Evolutionary conservation across 2,113 vertebrate species (phyloP).

Genomic region (Numenius arquata): DNA sequence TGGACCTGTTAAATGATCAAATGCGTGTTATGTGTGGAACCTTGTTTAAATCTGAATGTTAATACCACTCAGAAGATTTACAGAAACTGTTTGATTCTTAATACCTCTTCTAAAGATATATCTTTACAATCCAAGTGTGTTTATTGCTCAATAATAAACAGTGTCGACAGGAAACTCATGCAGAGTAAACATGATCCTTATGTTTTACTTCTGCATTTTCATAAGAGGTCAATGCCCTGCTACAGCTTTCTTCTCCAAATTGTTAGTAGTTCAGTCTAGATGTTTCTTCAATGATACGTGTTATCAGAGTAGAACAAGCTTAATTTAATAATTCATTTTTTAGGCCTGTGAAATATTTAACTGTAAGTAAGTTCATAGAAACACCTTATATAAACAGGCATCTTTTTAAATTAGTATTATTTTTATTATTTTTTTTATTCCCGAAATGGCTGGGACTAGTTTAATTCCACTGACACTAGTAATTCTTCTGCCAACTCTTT

Average conservation of each 20-base stretch:
- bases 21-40: constrained; percentile 34
- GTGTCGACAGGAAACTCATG: constrained; percentile 68
- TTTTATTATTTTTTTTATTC: neutral
- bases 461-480: neutral
- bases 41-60: constrained; percentile 63
- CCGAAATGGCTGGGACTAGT: neutral
- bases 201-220: constrained; percentile 67
- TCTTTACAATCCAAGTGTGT: constrained; percentile 67
- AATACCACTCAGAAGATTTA: constrained; percentile 67
- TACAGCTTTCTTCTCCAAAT: constrained; percentile 37
- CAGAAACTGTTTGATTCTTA: constrained; percentile 70
- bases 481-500: neutral
- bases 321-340: neutral
- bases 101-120: constrained; percentile 65
- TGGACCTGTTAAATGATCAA: constrained; percentile 57
- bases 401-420: neutral
- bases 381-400: neutral
- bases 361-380: neutral
- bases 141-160: constrained; percentile 76
- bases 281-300: neutral
- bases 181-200: constrained; percentile 69
- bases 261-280: constrained; percentile 28
- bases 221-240: constrained; percentile 46
- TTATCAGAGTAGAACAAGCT: neutral
- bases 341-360: neutral